Evolutionary conservation across 2,888 invertebrate species (phyloP).

Genomic region (Julus scanicus): DNA sequence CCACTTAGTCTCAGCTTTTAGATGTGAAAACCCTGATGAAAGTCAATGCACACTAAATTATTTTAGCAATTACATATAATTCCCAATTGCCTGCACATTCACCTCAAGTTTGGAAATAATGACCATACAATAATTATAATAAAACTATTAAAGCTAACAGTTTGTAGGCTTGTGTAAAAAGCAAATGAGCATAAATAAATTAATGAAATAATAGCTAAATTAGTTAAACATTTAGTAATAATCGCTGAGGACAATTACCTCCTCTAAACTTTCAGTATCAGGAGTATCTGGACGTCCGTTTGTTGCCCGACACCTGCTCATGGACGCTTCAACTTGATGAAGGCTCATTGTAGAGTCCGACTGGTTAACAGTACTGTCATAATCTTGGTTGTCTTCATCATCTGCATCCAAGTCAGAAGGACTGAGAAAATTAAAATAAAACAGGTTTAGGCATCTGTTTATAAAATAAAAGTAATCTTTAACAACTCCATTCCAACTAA

Average conservation of each 20-base stretch:
- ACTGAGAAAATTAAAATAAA: conserved; percentile 63
- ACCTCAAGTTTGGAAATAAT: too few relatives aligned
- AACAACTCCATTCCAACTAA: neutral
- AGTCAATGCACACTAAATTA: neutral
- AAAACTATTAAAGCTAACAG: neutral
- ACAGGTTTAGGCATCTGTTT: neutral
- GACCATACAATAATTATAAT: neutral
- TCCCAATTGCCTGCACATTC: neutral
- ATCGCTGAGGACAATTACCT: conserved; percentile 62
- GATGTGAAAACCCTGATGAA: neutral
- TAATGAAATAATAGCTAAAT: neutral
- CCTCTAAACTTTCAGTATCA: conserved; percentile 66
- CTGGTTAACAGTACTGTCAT: conserved; percentile 69
- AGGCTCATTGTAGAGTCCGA: conserved; percentile 61
- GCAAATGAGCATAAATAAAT: neutral
- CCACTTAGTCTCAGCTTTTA: neutral
- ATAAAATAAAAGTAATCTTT: too few relatives aligned
- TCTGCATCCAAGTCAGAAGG: conserved; percentile 73
- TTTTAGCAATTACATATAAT: too few relatives aligned
- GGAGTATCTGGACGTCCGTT: conserved; percentile 65
- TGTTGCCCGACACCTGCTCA: conserved; percentile 51
- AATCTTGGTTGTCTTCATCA: conserved; percentile 72
- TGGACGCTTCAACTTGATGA: conserved; percentile 53
- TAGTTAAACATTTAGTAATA: neutral
- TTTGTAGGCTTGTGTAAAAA: neutral